Evolutionary conservation across 2,797 vertebrate genomes (phyloP).

Genomic region (Sarcophilus harrisii): DNA sequence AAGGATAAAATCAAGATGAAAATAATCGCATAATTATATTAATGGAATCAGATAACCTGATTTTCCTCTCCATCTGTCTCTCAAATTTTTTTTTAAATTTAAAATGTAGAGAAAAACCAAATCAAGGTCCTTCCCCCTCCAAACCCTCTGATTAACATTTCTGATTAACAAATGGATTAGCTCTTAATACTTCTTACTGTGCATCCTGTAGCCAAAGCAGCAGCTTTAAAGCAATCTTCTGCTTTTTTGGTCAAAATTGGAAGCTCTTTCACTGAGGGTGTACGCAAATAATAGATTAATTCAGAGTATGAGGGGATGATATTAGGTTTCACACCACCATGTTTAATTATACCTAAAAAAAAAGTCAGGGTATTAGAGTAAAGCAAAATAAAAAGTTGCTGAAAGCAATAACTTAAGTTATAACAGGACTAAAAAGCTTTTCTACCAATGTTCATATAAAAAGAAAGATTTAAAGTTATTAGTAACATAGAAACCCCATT

Average conservation of each 20-base stretch:
- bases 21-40: neutral
- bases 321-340: conserved; percentile 92
- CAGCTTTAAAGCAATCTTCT: conserved; percentile 92
- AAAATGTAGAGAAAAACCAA: neutral
- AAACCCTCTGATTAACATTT: conserved; percentile 16
- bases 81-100: neutral
- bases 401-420: conserved; percentile 52
- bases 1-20: conserved; percentile 30
- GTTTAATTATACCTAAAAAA: conserved; percentile 91
- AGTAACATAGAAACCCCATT: conserved; percentile 22
- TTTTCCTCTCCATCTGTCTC: neutral
- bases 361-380: conserved; percentile 65
- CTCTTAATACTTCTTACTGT: conserved; percentile 85
- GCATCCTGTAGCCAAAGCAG: conserved; percentile 92
- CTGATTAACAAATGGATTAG: conserved; percentile 28
- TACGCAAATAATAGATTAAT: conserved; percentile 90
- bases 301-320: conserved; percentile 93
- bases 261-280: conserved; percentile 89
- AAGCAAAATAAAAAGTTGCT: conserved; percentile 21
- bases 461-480: conserved; percentile 46
- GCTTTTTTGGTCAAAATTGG: conserved; percentile 88
- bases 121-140: neutral
- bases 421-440: conserved; percentile 31
- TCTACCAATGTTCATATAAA: conserved; percentile 40
- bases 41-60: neutral